Evolutionary conservation across 2,113 vertebrate species (phyloP), one percentile per base, ranked within the genome.

Genomic region (Ochotona princeps): DNA sequence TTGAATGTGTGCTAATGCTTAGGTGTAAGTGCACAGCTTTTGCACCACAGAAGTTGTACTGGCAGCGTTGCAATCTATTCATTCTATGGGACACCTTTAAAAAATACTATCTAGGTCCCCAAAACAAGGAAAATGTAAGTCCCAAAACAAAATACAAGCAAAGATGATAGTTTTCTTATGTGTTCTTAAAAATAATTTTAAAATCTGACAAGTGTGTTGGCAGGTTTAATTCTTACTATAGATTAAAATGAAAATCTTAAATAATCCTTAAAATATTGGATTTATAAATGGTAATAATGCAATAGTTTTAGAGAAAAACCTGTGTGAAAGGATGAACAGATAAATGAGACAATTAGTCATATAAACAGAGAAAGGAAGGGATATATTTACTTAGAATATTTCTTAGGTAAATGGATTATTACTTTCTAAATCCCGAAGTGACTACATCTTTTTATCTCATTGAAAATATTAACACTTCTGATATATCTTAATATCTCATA

Each of bases 371-470:
- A 80, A 94, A 81, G 28, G 51, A 38, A 60, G 86, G 85, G 57
- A 65, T 91, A 51, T 35, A 82, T 91, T 92, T 72, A 26, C 73
- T 81, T 79, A 89, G 61, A 75, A 63, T 89, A 49, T 81, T 93
- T 92, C 57, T 91, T 69, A 74, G 82, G 44, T 70, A 84, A 95
- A 76, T 91, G 7, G 13, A 44, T 80, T 91, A n/a, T 72, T 86
- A 61, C 21, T 89, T 80, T 83, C 66, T 90, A 44, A 87, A 23
- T 10, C 90, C n/a, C 54, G 8, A 20, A 23, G 8, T 60, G 32
- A 63, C 2, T 51, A 3, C 6, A 57, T 82, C 83, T 35, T 44
- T 86, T 32, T 8, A 21, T 93, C 90, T 14, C 32, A 9, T 80
- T 80, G 26, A 79, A 93, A 87, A 23, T 81, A 91, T 67, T 81